Evolutionary conservation across 2,797 vertebrate genomes (phyloP).

Genomic region (Chaetophractus vellerosus): DNA sequence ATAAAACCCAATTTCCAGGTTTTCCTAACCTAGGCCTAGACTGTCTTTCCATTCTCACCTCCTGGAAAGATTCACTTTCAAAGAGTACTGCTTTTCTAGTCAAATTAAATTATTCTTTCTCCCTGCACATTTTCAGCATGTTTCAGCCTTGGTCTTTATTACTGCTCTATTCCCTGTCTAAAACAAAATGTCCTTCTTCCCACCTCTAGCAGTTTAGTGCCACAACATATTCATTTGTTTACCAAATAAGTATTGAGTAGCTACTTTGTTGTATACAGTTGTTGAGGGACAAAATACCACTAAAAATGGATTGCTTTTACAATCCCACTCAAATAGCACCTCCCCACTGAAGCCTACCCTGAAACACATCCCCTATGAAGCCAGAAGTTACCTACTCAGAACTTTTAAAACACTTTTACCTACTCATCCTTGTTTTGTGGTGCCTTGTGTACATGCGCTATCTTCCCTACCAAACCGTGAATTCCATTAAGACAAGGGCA

Average conservation of each 20-base stretch:
- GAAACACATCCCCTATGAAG: conserved; percentile 4
- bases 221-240: conserved; percentile 17
- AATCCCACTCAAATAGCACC: background rate
- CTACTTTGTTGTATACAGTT: background rate
- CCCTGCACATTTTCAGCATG: conserved; percentile 14
- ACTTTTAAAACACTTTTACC: background rate
- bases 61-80: conserved; percentile 14
- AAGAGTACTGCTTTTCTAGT: conserved; percentile 30
- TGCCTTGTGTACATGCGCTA: background rate
- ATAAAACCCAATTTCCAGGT: background rate
- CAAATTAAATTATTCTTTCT: conserved; percentile 35
- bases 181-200: background rate
- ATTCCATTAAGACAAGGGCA: conserved; percentile 1
- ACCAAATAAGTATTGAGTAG: background rate
- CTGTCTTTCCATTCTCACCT: background rate
- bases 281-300: background rate
- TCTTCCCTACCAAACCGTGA: background rate
- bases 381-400: background rate
- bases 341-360: background rate
- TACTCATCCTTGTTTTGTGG: background rate
- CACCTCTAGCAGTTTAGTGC: background rate
- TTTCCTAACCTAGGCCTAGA: background rate
- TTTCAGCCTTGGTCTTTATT: background rate
- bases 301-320: background rate
- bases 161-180: background rate